Evolutionary conservation across 2,797 vertebrate species (phyloP).

Genomic region (Sciurus carolinensis): DNA sequence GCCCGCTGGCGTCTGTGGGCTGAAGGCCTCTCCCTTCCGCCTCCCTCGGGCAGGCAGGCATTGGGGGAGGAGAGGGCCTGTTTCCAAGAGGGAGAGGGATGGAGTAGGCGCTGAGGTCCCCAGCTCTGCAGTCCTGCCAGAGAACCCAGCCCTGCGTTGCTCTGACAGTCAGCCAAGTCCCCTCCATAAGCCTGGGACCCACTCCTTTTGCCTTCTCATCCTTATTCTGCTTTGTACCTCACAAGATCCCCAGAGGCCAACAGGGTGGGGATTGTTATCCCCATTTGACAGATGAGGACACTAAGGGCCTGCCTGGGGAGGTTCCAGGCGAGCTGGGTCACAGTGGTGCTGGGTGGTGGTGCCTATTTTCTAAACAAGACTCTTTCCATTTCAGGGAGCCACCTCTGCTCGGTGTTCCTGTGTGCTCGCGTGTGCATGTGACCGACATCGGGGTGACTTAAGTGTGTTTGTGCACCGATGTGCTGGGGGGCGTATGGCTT

Average conservation of each 20-base stretch:
- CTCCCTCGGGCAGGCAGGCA: background rate
- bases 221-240: background rate
- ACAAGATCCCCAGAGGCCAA: background rate
- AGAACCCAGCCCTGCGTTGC: background rate
- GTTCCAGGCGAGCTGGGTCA: slow-evolving; percentile 42
- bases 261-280: slow-evolving; percentile 14
- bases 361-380: background rate
- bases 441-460: background rate
- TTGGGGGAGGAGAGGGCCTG: background rate
- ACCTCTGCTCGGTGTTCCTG: background rate
- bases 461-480: background rate
- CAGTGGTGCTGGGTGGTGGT: background rate
- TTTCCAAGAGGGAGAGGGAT: background rate
- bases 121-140: background rate
- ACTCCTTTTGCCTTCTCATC: background rate
- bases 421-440: too few relatives aligned
- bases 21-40: slow-evolving; percentile 72
- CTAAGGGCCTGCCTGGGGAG: slow-evolving; percentile 31
- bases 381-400: background rate
- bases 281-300: slow-evolving; percentile 70
- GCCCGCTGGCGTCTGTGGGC: slow-evolving; percentile 65
- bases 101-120: background rate
- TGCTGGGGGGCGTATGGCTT: background rate
- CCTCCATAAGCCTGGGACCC: background rate
- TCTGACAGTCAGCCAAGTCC: background rate